Percentiles rank a stretch among this genome's conserved stretches.
Evolutionary conservation across 2,113 vertebrate genomes (phyloP).

Genomic region (Anser cygnoides): DNA sequence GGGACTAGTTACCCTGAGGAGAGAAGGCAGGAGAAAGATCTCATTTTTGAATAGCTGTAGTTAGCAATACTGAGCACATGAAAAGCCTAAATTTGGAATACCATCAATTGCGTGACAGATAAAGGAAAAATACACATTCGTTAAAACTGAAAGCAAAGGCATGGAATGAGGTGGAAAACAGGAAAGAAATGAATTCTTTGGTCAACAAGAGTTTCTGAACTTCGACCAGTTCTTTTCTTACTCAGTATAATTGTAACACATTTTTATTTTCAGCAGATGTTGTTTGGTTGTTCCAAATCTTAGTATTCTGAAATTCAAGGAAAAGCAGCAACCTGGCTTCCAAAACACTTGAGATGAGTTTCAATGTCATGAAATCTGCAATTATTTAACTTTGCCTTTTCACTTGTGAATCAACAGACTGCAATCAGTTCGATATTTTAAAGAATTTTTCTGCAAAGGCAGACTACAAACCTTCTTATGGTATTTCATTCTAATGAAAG

Average conservation of each 20-base stretch:
- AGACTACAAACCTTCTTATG: background rate
- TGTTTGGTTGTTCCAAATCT: slow-evolving; percentile 12
- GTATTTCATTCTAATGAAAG: background rate
- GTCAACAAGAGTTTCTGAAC: background rate
- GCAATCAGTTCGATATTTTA: background rate
- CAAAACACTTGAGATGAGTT: background rate
- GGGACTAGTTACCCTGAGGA: background rate
- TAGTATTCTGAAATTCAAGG: slow-evolving; percentile 13
- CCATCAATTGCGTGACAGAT: background rate
- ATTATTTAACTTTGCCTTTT: slow-evolving; percentile 16
- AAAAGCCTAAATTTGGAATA: background rate
- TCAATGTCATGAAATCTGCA: background rate
- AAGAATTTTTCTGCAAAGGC: background rate
- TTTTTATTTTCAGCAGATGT: slow-evolving; percentile 50
- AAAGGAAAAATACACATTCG: background rate
- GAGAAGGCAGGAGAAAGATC: background rate
- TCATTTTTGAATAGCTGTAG: background rate
- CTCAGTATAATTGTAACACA: background rate
- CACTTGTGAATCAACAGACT: background rate
- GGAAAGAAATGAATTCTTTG: background rate
- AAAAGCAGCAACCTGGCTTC: slow-evolving; percentile 17
- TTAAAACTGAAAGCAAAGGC: background rate
- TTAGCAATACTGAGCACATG: background rate
- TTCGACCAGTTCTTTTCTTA: slow-evolving; percentile 2
- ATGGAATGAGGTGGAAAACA: background rate